These are phyloP conservation scores for Polydrusus tereticollis DNA, from an alignment of 2,888 invertebrate species.

Conservation along the genomic window DNA sequence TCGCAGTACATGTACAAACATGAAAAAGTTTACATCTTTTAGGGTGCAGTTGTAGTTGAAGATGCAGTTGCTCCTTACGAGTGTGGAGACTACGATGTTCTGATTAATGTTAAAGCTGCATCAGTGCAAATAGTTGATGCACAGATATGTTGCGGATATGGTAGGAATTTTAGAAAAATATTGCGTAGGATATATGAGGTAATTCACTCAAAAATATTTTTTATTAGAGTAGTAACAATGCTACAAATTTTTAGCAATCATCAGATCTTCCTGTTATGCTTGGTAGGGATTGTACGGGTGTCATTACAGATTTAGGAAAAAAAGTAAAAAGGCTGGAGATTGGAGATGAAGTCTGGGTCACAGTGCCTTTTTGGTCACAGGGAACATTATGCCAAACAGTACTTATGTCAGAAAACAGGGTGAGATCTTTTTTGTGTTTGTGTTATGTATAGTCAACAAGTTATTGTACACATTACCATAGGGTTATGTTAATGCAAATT, in stretches of 20 bases:
- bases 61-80: conserved; percentile 70
- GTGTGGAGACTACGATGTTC: conserved; percentile 70
- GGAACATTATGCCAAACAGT: conserved; percentile 72
- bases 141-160: conserved; percentile 73
- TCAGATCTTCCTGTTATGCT: conserved; percentile 71
- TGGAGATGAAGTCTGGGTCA: conserved; percentile 75
- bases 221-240: no score
- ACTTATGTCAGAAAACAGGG: conserved; percentile 69
- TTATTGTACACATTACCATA: neutral
- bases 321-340: conserved; percentile 72
- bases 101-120: conserved; percentile 74
- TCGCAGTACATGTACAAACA: no score
- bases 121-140: conserved; percentile 73
- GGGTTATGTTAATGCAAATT: neutral
- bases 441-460: no score
- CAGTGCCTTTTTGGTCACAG: conserved; percentile 71
- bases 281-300: conserved; percentile 75
- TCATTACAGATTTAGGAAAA: conserved; percentile 73
- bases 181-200: conserved; percentile 59
- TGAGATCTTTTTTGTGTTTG: conserved; percentile 13
- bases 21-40: conserved; percentile 51
- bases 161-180: conserved; percentile 59
- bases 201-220: no score
- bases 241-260: conserved; percentile 59
- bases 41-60: conserved; percentile 71